Base-by-base conservation (phyloP, 2,797 vertebrate genomes). In the Phoebastria nigripes region DNA sequence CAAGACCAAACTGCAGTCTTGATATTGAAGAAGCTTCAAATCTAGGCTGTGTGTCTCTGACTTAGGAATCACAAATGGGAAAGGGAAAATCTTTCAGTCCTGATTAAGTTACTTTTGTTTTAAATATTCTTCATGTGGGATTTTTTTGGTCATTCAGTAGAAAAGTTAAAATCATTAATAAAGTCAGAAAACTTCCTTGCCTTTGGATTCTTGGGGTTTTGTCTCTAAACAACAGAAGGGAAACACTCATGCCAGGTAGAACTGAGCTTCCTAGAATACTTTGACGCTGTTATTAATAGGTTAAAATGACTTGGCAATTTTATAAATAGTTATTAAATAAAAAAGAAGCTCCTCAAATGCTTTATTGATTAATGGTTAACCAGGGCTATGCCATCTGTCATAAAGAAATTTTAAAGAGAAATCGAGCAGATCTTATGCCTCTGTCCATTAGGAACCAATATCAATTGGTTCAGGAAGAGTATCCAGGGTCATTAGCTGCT, bases 351-450 rank as follows among this genome's bases (percentile, higher is more conserved):
- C 49, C 73, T 90, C 72, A 89, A 56, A 79, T 79, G 83, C 44
- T 85, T 95, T 87, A 35, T 86, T 92, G 87, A 67, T 94, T 93
- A 92, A 19, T 71, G 85, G 69, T 86, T 89, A 58, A 58, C 73
- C 51, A 94, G 46, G 65, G 37, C 47, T 46, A 62, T 56, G 35
- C 76, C 42, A 80, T 94, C 89, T 90, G 94, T 96, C 90, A 89
- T 52, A 70, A 92, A 76, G 74, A 90, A 61, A 63, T 69, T 69
- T 82, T 79, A 42, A 86, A 96, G 88, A 92, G 86, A 94, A 96
- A 82, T 94, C 2, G 62, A 91, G 85, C 81, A 90, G 58, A 62
- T 92, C 66, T 73, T 62, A 9, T 18, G 29, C 31, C 28, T 92
- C n/a, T 63, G 41, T 94, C 65, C 66, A 66, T 87, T 84, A 65